A percentile compares a stretch with the other conserved stretches of the same genome.
phyloP scores from a whole-genome alignment of 2,888 invertebrate genomes.

The Thereva unica region DNA sequence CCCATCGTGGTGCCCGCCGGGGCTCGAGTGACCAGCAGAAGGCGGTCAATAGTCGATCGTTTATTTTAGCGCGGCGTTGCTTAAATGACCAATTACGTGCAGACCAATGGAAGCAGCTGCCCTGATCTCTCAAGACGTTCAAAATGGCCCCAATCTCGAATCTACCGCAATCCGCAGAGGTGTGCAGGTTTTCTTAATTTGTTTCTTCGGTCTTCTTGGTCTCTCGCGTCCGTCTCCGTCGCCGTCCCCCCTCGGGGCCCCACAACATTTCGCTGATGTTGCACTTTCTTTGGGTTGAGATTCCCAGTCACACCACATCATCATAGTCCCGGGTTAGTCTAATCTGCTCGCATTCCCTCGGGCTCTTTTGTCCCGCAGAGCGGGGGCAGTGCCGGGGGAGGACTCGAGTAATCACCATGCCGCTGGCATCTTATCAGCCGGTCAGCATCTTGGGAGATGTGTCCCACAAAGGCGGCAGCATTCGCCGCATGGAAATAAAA shows the following conservation, averaged over 20 bases:
- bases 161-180: constrained; percentile 5
- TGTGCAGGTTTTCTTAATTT: constrained; percentile 23
- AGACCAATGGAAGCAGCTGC: constrained; percentile 30
- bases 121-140: constrained; percentile 21
- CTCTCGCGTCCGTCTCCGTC: constrained; percentile 12
- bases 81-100: constrained; percentile 34
- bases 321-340: background rate
- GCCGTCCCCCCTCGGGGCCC: background rate
- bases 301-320: constrained; percentile 20
- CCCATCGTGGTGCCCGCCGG: background rate
- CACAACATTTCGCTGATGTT: constrained; percentile 13
- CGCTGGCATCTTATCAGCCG: constrained; percentile 29
- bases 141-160: constrained; percentile 28
- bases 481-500: constrained; percentile 23
- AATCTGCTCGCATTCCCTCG: constrained; percentile 23
- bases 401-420: constrained; percentile 8
- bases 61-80: constrained; percentile 29
- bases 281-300: constrained; percentile 27
- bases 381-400: background rate
- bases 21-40: constrained; percentile 13
- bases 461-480: constrained; percentile 20
- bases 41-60: constrained; percentile 14
- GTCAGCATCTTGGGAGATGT: constrained; percentile 34
- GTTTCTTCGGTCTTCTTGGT: background rate
- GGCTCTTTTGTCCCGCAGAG: constrained; percentile 4